Evolutionary conservation across 2,797 vertebrate species (phyloP), one percentile per base, ranked within the genome.

Genomic region (Limosa lapponica): DNA sequence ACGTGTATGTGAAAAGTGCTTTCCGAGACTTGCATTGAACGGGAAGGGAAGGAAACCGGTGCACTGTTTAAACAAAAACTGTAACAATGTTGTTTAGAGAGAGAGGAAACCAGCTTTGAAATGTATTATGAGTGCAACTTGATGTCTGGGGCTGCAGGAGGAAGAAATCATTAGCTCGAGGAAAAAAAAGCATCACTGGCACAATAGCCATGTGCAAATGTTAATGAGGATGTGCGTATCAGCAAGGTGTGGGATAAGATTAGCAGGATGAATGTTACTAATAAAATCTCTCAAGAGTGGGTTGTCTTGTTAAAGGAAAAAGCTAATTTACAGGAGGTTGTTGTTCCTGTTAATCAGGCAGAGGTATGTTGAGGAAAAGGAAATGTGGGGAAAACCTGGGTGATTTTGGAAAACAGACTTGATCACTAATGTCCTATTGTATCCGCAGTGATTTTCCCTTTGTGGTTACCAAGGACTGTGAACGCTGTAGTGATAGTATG

Each of bases 191-290:
- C 49, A 66, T 71, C 75, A 5, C 30, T 82, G 90, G 73, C 88
- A 95, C 89, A 92, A 78, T 58, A 77, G 78, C 75, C 57, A 32
- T 83, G 74, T 89, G 61, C 64, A 92, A 89, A 85, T 74, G 84
- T 88, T 96, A 89, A 83, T 92, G 59, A 89, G 94, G 90, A 89
- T 92, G 81, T 93, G 84, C 34, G 13, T 94, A 72, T 95, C 93
- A 92, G 87, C 94, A 96, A 96, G 89, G 92, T 96, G 92, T 79
- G 82, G 84, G 90, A 72, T 93, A 82, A 96, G 96, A 97, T 96
- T 96, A 95, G 75, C 67, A 75, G 61, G 57, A 75, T 82, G 55
- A 82, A 84, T 46, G 39, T 79, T 78, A 54, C 83, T 78, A 70
- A 78, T 92, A 61, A 71, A 95, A 90, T 90, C 85, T 62, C 85